Percentiles rank a stretch among this genome's conserved stretches.
phyloP scores from a whole-genome alignment of 30 jellyfish, hydroid and myxozoan species.

The Hydractinia echinata region DNA sequence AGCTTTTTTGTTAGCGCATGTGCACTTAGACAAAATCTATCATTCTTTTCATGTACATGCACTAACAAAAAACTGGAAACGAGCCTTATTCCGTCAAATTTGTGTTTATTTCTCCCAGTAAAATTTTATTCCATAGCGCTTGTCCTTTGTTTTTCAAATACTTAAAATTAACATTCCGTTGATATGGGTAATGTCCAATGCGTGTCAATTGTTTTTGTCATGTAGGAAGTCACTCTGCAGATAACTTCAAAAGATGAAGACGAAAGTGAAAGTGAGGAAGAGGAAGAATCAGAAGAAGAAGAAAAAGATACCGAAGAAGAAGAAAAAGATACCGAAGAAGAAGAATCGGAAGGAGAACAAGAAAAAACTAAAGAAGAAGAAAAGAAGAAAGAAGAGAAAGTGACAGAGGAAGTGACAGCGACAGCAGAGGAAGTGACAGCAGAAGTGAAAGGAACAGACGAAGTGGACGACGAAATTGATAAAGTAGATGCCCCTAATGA shows the following conservation, averaged over 20 bases:
- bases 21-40: too few relatives aligned
- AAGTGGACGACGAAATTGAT: constrained; percentile 10
- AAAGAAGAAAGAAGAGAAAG: neutral
- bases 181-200: neutral
- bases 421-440: neutral
- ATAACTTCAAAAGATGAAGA: constrained; percentile 27
- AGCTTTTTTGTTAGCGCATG: too few relatives aligned
- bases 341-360: neutral
- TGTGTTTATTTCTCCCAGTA: too few relatives aligned
- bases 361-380: constrained; percentile 6
- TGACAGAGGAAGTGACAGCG: constrained; percentile 12
- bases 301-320: constrained; percentile 41
- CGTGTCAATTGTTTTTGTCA: neutral
- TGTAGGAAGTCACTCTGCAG: constrained; percentile 68
- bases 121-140: too few relatives aligned
- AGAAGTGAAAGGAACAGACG: constrained; percentile 18
- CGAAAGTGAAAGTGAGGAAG: constrained; percentile 17
- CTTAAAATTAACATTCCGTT: too few relatives aligned
- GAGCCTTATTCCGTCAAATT: too few relatives aligned
- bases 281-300: constrained; percentile 40
- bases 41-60: too few relatives aligned
- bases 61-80: too few relatives aligned
- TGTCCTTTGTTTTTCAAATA: too few relatives aligned
- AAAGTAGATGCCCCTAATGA: neutral
- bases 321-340: constrained; percentile 26